These are phyloP conservation scores for Oxyura jamaicensis DNA, from an alignment of 2,113 vertebrate genomes.

Conservation along the genomic window DNA sequence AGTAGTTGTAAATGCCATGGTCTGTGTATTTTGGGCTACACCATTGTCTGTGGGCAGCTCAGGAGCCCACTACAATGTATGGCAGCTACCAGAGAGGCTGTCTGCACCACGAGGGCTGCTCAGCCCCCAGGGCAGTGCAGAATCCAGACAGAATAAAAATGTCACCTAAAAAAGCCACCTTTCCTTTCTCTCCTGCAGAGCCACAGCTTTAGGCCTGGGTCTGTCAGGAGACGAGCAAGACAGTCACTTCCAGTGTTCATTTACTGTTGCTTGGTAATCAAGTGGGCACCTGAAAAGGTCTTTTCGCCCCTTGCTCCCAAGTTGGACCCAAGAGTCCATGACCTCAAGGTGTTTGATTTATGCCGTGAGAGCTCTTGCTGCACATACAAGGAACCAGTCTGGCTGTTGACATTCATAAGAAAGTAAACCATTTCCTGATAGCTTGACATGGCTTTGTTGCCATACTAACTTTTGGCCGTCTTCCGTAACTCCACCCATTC, in stretches of 20 bases:
- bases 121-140: not conserved
- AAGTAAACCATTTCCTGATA: not conserved
- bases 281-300: not conserved
- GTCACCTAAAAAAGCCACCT: not conserved
- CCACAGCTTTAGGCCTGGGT: not conserved
- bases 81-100: not conserved
- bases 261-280: not conserved
- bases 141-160: not conserved
- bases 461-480: not conserved
- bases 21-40: not conserved
- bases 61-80: not conserved
- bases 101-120: not conserved
- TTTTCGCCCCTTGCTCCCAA: not conserved
- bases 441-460: not conserved
- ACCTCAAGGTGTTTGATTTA: not conserved
- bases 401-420: not conserved
- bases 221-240: not conserved
- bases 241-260: not conserved
- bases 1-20: not conserved
- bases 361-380: not conserved
- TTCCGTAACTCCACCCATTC: not conserved
- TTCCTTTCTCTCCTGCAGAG: not conserved
- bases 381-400: not conserved
- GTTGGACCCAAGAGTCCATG: not conserved
- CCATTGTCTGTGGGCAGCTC: fast-evolving